Percentiles rank a stretch among this genome's conserved stretches.
phyloP scores from a whole-genome alignment of 2,888 invertebrate species.

The Nomada goodeniana region DNA sequence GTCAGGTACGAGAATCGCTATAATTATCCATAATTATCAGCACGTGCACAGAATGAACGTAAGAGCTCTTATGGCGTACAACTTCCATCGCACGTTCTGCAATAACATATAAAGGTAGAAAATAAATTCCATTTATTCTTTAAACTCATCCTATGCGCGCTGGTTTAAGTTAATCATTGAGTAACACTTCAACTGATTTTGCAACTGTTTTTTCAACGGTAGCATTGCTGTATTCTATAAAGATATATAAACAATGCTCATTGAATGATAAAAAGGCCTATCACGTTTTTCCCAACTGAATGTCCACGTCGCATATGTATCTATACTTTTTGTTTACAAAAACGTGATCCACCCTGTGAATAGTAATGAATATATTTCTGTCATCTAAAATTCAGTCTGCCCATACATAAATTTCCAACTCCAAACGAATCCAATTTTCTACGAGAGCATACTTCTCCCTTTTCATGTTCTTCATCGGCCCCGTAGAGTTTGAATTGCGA shows the following conservation, averaged over 20 bases:
- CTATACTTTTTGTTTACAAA: background rate
- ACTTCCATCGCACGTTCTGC: conserved; percentile 9
- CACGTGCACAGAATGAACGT: conserved; percentile 42
- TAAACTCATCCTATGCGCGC: no score
- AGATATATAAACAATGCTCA: no score
- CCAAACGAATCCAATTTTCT: conserved; percentile 39
- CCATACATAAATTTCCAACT: background rate
- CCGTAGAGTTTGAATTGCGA: conserved; percentile 19
- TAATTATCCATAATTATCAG: conserved; percentile 68
- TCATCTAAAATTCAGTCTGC: no score
- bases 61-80: conserved; percentile 17
- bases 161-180: no score
- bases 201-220: no score
- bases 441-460: background rate
- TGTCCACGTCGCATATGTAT: no score
- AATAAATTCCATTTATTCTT: no score
- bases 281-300: background rate
- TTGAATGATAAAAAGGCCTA: background rate
- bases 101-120: background rate
- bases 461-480: background rate
- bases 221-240: no score
- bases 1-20: conserved; percentile 58
- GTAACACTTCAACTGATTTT: no score
- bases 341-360: background rate
- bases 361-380: background rate